Percentiles rank a stretch among this genome's conserved stretches.
phyloP scores from a whole-genome alignment of 2,888 invertebrate species.

The Chloroclysta siterata region DNA sequence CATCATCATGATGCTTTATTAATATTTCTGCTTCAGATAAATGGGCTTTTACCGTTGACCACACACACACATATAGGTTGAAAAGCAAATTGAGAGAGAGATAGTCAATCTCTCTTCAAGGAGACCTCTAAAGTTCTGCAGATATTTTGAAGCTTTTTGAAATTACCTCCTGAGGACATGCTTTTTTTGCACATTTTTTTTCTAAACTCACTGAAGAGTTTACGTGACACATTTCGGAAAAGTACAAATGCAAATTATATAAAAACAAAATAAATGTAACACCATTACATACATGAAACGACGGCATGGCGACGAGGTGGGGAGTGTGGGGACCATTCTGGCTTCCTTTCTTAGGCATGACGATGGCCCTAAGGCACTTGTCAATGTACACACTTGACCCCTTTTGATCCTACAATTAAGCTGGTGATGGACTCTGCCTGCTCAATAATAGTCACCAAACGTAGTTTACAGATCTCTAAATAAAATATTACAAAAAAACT shows the following conservation, averaged over 20 bases:
- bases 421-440: conserved; percentile 69
- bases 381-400: conserved; percentile 84
- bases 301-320: neutral
- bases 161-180: too few relatives aligned
- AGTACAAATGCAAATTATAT: too few relatives aligned
- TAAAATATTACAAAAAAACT: conserved; percentile 7
- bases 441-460: conserved; percentile 44
- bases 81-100: neutral
- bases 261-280: too few relatives aligned
- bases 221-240: too few relatives aligned
- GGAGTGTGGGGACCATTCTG: conserved; percentile 25
- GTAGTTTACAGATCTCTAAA: conserved; percentile 1
- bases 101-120: too few relatives aligned
- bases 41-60: neutral
- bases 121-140: too few relatives aligned
- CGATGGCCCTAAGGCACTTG: conserved; percentile 81
- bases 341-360: conserved; percentile 65
- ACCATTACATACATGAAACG: too few relatives aligned
- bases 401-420: conserved; percentile 84
- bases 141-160: too few relatives aligned
- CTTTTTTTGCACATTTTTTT: too few relatives aligned
- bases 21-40: neutral
- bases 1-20: conserved; percentile 1
- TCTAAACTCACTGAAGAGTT: too few relatives aligned
- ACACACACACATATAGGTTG: neutral